Conservation (phyloP, 2,113 vertebrate genomes). For the Corythornis vintsioides region DNA sequence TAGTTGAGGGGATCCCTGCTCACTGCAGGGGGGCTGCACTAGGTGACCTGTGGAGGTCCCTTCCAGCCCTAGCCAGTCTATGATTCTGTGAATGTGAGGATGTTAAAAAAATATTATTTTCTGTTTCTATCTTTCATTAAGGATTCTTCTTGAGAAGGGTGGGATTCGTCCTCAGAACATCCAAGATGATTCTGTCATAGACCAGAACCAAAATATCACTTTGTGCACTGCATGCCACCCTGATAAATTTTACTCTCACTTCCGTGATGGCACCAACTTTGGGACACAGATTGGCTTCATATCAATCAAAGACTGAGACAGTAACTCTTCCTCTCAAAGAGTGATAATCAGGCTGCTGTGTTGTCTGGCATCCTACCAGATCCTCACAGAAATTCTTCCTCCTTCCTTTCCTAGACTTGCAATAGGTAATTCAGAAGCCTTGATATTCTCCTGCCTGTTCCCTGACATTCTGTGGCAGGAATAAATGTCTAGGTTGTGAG, state of each 20-base stretch:
- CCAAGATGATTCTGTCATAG: conserved; percentile 77
- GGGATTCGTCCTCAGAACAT: conserved; percentile 87
- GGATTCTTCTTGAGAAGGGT: conserved; percentile 86
- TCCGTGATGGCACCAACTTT: conserved; percentile 88
- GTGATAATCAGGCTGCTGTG: background rate
- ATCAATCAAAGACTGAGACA: conserved; percentile 80
- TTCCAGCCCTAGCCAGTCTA: too few species aligned
- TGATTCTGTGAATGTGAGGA: background rate
- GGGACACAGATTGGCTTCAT: conserved; percentile 93
- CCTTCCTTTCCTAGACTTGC: background rate
- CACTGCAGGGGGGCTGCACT: too few species aligned
- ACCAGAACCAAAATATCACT: conserved; percentile 73
- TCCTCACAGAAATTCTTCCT: background rate
- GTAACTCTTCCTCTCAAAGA: background rate
- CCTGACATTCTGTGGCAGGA: background rate
- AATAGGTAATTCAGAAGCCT: background rate
- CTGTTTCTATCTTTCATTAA: conserved; percentile 50
- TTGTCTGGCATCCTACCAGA: background rate
- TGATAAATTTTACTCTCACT: conserved; percentile 87
- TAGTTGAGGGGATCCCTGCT: too few species aligned
- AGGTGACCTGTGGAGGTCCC: too few species aligned
- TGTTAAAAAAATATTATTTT: background rate
- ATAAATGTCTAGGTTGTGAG: background rate
- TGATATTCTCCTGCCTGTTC: background rate
- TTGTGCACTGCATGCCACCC: conserved; percentile 89